phyloP scores from a whole-genome alignment of 2,113 vertebrate species.

The Oryzias celebensis region DNA sequence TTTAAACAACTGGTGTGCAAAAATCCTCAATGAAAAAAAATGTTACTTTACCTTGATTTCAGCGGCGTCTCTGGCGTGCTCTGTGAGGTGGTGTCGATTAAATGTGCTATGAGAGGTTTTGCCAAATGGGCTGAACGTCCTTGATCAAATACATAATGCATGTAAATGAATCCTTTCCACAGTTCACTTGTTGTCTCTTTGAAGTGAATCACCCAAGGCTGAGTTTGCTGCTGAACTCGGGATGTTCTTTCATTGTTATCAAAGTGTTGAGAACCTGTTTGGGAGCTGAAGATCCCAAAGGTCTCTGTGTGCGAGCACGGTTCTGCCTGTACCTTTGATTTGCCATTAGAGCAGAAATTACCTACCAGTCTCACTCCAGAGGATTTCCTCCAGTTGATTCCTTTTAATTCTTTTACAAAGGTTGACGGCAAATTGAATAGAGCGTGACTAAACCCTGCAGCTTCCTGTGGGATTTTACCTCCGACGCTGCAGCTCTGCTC shows the following conservation, averaged over 20 bases:
- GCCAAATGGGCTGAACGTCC: background rate
- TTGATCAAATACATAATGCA: background rate
- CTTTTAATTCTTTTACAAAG: slow-evolving; percentile 55
- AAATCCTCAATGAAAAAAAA: no score
- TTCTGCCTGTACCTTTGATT: slow-evolving; percentile 56
- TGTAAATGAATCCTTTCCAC: slow-evolving; percentile 8
- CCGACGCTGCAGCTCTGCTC: slow-evolving; percentile 26
- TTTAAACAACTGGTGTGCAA: no score
- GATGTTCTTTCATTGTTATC: slow-evolving; percentile 37
- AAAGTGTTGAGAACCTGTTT: slow-evolving; percentile 51
- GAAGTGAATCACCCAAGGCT: slow-evolving; percentile 21
- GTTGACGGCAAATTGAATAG: slow-evolving; percentile 45
- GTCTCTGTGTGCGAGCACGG: slow-evolving; percentile 14
- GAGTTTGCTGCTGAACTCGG: slow-evolving; percentile 16
- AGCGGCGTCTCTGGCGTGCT: background rate
- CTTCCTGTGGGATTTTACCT: slow-evolving; percentile 46
- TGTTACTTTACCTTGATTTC: background rate
- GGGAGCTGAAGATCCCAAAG: slow-evolving; percentile 44
- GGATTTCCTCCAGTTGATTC: slow-evolving; percentile 34
- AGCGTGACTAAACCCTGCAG: slow-evolving; percentile 31
- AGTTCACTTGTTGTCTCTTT: slow-evolving; percentile 15
- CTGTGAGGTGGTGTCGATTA: background rate
- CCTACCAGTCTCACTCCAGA: slow-evolving; percentile 44
- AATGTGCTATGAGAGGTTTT: background rate
- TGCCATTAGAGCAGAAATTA: slow-evolving; percentile 56